Percentiles rank a stretch among this genome's conserved stretches.
Conservation (phyloP, 2,888 invertebrate genomes). For the Hypolimnas misippus region DNA sequence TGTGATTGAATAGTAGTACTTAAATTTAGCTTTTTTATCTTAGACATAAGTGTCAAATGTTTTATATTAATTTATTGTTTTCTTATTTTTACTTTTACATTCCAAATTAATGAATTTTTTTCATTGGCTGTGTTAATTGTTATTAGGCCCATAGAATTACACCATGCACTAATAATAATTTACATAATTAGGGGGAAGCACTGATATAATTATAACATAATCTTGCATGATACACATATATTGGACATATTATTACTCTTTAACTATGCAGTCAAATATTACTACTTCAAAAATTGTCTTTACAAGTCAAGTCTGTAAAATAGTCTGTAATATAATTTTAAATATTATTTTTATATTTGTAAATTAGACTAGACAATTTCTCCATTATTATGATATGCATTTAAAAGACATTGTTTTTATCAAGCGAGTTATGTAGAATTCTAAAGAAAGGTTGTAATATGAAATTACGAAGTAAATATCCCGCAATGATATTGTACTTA, state of each 20-base stretch:
- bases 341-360: constrained; percentile 7
- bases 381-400: not conserved
- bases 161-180: constrained; percentile 15
- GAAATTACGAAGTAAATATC: not conserved
- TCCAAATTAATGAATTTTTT: constrained; percentile 69
- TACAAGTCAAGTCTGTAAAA: constrained; percentile 5
- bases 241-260: constrained; percentile 9
- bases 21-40: constrained; percentile 78
- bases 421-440: not conserved
- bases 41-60: constrained; percentile 62
- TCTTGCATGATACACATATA: constrained; percentile 12
- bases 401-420: not conserved
- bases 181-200: constrained; percentile 12
- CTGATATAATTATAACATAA: constrained; percentile 3
- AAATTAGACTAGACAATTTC: constrained; percentile 1
- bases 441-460: constrained; percentile 3
- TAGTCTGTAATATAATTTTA: constrained; percentile 1
- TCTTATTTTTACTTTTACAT: constrained; percentile 64
- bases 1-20: constrained; percentile 79
- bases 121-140: constrained; percentile 67
- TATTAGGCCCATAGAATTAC: constrained; percentile 35
- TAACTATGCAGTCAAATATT: constrained; percentile 3
- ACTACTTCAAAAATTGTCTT: constrained; percentile 7
- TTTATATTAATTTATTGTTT: constrained; percentile 48
- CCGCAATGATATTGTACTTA: constrained; percentile 7